Conservation (phyloP, 2,113 vertebrate genomes). For the Callipepla squamata region DNA sequence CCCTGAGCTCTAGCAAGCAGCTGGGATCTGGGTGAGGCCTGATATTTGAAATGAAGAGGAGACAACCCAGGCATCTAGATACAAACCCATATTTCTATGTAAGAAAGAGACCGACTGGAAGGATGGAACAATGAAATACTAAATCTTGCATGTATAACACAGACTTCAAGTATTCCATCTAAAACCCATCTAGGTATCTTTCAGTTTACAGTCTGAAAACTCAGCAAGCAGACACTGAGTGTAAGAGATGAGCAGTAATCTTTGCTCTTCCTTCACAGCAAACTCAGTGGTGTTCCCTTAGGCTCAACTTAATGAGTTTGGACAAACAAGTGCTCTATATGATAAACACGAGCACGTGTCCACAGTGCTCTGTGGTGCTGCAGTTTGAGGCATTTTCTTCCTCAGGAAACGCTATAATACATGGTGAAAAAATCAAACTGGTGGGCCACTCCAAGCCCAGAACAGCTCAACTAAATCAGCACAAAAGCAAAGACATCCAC, state of each 20-base stretch:
- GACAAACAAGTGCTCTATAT: not conserved
- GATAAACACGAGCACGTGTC: not conserved
- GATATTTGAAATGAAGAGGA: not conserved
- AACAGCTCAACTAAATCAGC: rapidly evolving
- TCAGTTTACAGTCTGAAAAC: not conserved
- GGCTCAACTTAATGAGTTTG: not conserved
- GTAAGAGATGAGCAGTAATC: not conserved
- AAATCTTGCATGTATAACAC: not conserved
- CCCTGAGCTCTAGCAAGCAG: not conserved
- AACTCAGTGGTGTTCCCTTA: not conserved
- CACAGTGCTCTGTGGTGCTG: not conserved
- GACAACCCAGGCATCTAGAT: not conserved
- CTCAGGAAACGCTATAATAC: not conserved
- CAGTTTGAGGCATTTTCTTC: not conserved
- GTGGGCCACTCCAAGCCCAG: not conserved
- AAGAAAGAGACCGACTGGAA: not conserved
- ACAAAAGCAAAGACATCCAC: not conserved
- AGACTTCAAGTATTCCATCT: not conserved
- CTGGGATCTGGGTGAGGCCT: not conserved
- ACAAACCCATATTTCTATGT: not conserved
- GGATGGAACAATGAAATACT: not conserved
- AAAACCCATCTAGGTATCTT: not conserved
- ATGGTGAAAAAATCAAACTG: not conserved
- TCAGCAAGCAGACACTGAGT: rapidly evolving
- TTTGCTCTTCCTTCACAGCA: not conserved